Base-by-base conservation (phyloP, 1,140 invertebrate genomes). In the Drosophila bocqueti region DNA sequence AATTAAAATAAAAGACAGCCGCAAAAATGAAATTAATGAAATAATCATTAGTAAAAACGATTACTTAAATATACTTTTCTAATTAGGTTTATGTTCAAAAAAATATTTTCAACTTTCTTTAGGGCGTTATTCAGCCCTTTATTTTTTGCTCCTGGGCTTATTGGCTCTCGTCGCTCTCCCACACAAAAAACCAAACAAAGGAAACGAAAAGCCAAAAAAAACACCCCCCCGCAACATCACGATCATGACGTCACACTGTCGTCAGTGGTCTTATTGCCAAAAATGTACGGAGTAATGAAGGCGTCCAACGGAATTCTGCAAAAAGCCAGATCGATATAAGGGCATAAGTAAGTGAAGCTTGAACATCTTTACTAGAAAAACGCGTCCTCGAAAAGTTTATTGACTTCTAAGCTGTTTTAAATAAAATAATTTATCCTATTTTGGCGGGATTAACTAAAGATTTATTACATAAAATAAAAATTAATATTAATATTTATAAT, bases 241-340 rank as follows among this genome's bases (percentile, higher is more conserved):
- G 58, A 67, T 81, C 46, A 45, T 89, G 85, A 90, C 81, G 78
- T 89, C 81, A 89, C 61, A 45, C 63, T 89, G 84, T 89, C 84
- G 84, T 89, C 82, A 90, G 81, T 18, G 52, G 62, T 64, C 85
- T 52, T 45, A 57, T 59, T 72, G 75, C 76, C 75, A 79, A 78
- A 77, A 76, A 40, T 15, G 2, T 68, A 21, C 16, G 47, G n/a
- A 43, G 46, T 18, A 43, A 50, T 31, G 11, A 66, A 52, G 26
- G 62, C 47, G 62, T 45, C 38, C 47, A 38, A 21, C 8, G 66
- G 24, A 72, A 52, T 60, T 38, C 40, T 52, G 55, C 71, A 43
- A 73, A 52, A 34, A 7, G 4, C n/a, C 45, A 43, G 31, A 59
- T 71, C 52, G 54, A 73, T 73, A 43, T 5, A n/a, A 52, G 21